Percentiles rank a stretch among this genome's conserved stretches.
phyloP scores from a whole-genome alignment of 35 echinoderm and acorn worm species.

The Apostichopus californicus region DNA sequence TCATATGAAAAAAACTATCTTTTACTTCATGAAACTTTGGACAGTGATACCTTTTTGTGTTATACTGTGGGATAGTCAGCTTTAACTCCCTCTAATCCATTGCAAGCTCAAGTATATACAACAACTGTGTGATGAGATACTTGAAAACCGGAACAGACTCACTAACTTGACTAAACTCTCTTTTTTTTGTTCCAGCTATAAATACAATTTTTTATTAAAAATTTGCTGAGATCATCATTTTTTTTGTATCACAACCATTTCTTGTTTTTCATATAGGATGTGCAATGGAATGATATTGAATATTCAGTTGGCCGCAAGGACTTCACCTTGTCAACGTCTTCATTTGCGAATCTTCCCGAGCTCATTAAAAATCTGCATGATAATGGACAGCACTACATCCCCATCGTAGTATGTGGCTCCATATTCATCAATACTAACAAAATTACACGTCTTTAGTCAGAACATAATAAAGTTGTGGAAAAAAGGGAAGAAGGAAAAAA shows the following conservation, averaged over 20 bases:
- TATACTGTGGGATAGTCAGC: too few species aligned
- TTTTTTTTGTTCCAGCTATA: too few species aligned
- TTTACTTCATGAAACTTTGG: too few species aligned
- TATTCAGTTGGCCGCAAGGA: conserved; percentile 74
- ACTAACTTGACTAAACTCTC: too few species aligned
- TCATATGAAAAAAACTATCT: too few species aligned
- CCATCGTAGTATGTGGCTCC: conserved; percentile 79
- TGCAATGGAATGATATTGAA: conserved; percentile 97
- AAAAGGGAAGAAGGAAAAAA: not conserved
- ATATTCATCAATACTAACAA: conserved; percentile 46
- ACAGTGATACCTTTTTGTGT: too few species aligned
- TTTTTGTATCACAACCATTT: not conserved
- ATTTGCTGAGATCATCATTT: too few species aligned
- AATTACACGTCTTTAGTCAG: not conserved
- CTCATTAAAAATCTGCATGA: conserved; percentile 69
- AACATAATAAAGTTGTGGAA: not conserved
- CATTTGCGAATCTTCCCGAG: conserved; percentile 66
- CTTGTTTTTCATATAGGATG: conserved; percentile 67
- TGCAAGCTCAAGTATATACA: too few species aligned
- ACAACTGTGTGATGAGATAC: too few species aligned
- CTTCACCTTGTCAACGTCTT: conserved; percentile 73
- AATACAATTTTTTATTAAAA: too few species aligned
- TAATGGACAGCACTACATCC: conserved; percentile 78
- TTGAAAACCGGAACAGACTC: too few species aligned
- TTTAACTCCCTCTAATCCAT: too few species aligned